Evolutionary conservation across 2,797 vertebrate genomes (phyloP), one percentile per base, ranked within the genome.

Genomic region (Sebastes taczanowskii): DNA sequence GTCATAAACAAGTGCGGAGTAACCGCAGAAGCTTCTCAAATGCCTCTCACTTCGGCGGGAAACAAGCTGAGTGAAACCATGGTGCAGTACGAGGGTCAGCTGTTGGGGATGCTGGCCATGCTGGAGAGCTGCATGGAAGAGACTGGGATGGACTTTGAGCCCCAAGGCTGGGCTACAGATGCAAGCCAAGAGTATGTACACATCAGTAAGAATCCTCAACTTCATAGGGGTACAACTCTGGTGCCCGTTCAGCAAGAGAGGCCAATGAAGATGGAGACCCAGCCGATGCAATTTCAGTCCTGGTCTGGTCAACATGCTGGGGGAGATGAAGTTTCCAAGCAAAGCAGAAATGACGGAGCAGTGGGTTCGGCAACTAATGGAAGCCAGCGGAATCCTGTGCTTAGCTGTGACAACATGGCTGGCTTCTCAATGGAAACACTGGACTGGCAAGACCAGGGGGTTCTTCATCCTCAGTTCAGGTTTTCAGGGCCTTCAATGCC

Each of bases 61-160:
- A 95, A 71, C 93, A 95, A 32, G 92, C 96, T 92, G 93, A 96
- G 85, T 94, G 66, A 95, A 88, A 92, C 71, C 82, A 73, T 96
- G 96, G 0, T 95, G 86, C 0, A 93, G 83, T 88, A 96, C 81
- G 30, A 94, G 90, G 83, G 93, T 89, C 59, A 96, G 86, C 83
- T 95, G 86, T 10, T 90, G 84, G 91, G 90, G 11, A 93, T 94
- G 92, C 71, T 95, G 71, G 94, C 96, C 81, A 95, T 97, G 72
- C 93, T 97, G 86, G 97, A 97, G 83, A 94, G 74, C 93, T 96
- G 72, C 89, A 96, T 64, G 20, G 92, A 87, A 35, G 92, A 94
- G 35, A 52, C 80, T 3, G 87, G 78, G 55, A 91, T 93, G 90
- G 95, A 97, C 84, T 97, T 97, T 13, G 96, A 97, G 85, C 95